These are phyloP conservation scores for Ophioninae sp. DNA, from an alignment of 2,888 invertebrate genomes.

Conservation along the genomic window DNA sequence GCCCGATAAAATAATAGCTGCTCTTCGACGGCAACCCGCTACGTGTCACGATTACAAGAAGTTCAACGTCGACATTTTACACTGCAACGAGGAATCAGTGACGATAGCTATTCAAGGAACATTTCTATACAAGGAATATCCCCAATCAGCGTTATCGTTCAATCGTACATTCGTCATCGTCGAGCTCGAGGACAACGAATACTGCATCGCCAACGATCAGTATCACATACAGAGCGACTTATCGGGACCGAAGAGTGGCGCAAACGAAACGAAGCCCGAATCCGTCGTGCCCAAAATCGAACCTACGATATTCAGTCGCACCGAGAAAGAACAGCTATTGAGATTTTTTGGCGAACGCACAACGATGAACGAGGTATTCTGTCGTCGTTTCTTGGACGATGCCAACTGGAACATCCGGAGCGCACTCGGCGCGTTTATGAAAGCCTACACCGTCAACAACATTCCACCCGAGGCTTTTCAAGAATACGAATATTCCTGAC, in stretches of 20 bases:
- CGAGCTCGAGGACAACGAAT: constrained; percentile 76
- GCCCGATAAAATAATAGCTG: constrained; percentile 76
- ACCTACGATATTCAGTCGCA: constrained; percentile 72
- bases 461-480: constrained; percentile 75
- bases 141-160: constrained; percentile 72
- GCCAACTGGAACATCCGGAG: constrained; percentile 76
- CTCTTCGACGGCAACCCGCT: constrained; percentile 73
- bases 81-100: constrained; percentile 69
- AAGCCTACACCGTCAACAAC: constrained; percentile 76
- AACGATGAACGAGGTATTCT: constrained; percentile 75
- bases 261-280: constrained; percentile 60
- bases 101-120: constrained; percentile 75
- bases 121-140: constrained; percentile 73
- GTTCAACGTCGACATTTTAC: constrained; percentile 75
- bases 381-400: constrained; percentile 71
- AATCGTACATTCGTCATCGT: constrained; percentile 76
- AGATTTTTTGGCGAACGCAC: constrained; percentile 74
- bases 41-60: constrained; percentile 74
- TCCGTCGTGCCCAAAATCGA: constrained; percentile 66
- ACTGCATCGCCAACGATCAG: constrained; percentile 77
- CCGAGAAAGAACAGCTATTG: constrained; percentile 76
- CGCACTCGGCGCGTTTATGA: constrained; percentile 75
- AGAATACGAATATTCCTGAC: background rate
- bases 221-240: constrained; percentile 75
- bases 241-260: constrained; percentile 58